Conservation (phyloP, 2,113 vertebrate genomes). For the Calypte anna region DNA sequence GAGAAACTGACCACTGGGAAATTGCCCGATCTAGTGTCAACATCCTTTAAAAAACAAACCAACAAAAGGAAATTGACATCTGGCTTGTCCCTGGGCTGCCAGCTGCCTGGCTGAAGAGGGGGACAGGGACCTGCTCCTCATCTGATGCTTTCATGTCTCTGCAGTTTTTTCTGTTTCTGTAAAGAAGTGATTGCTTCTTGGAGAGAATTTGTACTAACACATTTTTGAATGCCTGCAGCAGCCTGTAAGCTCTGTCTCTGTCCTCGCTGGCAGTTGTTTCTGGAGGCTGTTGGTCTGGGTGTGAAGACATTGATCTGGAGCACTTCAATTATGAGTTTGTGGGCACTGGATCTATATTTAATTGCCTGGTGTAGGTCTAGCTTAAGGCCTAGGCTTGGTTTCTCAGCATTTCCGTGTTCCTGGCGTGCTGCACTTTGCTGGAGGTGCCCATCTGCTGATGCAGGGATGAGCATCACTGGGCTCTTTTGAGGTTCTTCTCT, state of each 20-base stretch:
- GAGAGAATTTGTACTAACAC: fast-evolving
- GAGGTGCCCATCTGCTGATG: not conserved
- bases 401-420: constrained; percentile 36
- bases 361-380: constrained; percentile 36
- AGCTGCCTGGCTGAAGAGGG: not conserved
- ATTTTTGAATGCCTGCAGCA: not conserved
- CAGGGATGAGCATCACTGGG: not conserved
- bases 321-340: not conserved
- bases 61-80: fast-evolving
- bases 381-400: constrained; percentile 23
- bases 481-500: not conserved
- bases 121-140: not conserved
- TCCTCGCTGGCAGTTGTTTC: not conserved
- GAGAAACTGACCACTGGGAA: too few relatives aligned
- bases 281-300: not conserved
- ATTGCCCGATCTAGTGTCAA: fast-evolving
- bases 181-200: fast-evolving
- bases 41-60: fast-evolving
- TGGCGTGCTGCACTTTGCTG: constrained; percentile 41
- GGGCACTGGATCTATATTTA: not conserved
- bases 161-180: fast-evolving
- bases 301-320: fast-evolving
- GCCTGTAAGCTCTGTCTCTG: fast-evolving
- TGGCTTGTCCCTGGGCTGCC: not conserved
- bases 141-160: not conserved